Evolutionary conservation across 2,113 vertebrate genomes (phyloP).

Genomic region (Sisor rabdophorus): DNA sequence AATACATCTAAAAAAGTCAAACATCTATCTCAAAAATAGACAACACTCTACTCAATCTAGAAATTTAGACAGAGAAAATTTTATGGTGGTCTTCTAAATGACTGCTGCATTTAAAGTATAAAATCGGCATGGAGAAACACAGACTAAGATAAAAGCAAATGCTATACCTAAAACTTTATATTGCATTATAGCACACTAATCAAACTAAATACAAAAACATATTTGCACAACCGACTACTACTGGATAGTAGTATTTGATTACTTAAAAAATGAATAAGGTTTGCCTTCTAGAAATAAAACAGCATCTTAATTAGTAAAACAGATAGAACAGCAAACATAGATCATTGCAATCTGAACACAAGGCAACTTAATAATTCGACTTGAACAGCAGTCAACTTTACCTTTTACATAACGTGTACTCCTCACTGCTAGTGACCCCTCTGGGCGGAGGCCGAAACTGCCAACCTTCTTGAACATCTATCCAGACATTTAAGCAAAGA

Average conservation of each 20-base stretch:
- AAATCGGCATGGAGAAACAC: neutral
- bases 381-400: conserved; percentile 51
- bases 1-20: neutral
- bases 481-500: conserved; percentile 31
- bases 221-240: too few species aligned
- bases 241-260: too few species aligned
- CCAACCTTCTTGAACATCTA: conserved; percentile 86
- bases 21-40: neutral
- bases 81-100: neutral
- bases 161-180: neutral
- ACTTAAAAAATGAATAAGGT: neutral
- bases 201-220: neutral
- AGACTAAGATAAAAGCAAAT: neutral
- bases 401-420: conserved; percentile 97
- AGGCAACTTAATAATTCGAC: too few species aligned
- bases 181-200: neutral
- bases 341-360: neutral
- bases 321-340: neutral
- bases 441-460: conserved; percentile 92
- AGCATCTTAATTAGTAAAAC: neutral
- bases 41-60: neutral
- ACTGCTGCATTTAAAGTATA: too few species aligned
- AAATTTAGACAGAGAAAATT: neutral
- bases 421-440: conserved; percentile 97
- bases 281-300: neutral